Evolutionary conservation across 2,797 vertebrate genomes (phyloP), one percentile per base, ranked within the genome.

Genomic region (Meda fulgida): DNA sequence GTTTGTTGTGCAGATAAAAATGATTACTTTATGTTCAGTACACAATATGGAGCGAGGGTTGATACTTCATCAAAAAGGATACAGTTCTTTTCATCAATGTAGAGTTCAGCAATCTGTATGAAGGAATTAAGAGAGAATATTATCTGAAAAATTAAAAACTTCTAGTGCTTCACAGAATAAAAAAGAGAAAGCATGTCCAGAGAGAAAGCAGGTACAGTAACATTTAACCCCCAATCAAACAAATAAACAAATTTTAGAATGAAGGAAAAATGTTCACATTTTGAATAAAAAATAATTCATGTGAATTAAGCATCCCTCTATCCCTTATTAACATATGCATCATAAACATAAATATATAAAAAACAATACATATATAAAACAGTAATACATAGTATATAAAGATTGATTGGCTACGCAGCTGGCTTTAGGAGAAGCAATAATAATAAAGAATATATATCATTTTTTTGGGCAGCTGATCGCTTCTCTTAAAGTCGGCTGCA

Each of bases 51-150:
- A 40, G 23, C 2, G 31, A 38, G 16, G 21, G n/a, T n/a, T 83
- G 14, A 51, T 18, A n/a, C 23, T 75, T 86, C 69, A 16, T 7
- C 38, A 78, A 8, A 92, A 94, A 96, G 95, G 95, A 96, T 96
- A 96, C 95, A 96, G 51, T 96, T 96, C 90, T 96, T 95, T 90
- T 95, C 94, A 31, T 92, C 91, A 90, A 95, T 95, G 92, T 95
- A 96, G 88, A 96, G 94, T 86, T 96, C 95, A 83, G 95, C 95
- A 72, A 96, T 96, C 95, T 96, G 93, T 53, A 90, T 93, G 29
- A 92, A 19, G 88, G 85, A 85, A 86, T 89, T 75, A 85, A 90
- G 80, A 43, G 21, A 88, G 72, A 83, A 71, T 86, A 55, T 85
- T 18, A 51, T 72, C 86, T 89, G 85, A 69, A 71, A 23, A 10